Base-by-base conservation (phyloP, 2,888 invertebrate species). In the Lepetodrilus schrolli region DNA sequence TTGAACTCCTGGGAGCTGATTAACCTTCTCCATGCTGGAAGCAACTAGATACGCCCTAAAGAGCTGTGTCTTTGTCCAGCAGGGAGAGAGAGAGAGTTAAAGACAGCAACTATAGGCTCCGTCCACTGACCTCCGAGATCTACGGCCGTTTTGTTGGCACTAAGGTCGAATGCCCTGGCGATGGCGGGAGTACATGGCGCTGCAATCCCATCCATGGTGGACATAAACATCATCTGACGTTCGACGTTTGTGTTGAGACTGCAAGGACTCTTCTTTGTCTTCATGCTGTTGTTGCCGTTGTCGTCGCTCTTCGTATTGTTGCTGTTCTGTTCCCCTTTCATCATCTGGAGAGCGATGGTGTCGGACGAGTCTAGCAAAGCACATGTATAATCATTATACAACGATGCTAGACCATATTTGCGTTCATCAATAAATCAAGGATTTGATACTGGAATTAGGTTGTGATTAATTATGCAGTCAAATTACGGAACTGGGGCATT, bases 121-220 rank as follows among this genome's bases (percentile, higher is more conserved):
- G n/a, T n/a, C n/a, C n/a, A n/a, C n/a, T 13, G 78, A 86, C 86
- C 86, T 76, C 86, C 86, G 13, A 86, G 79, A 73, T 86, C 86
- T 20, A 82, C 80, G 4, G 81, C 81, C 8, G 78, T 80, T 47
- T 80, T 77, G 75, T 83, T 85, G 13, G 74, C 77, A n/a, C 74
- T 80, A 37, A 86, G 82, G 73, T 86, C 86, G 73, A 86, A 83
- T 0, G 84, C 83, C 37, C 70, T 74, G 26, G 82, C 76, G 1
- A 84, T 73, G n/a, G 73, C 78, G 1, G 78, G 78, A 0, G 84
- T 79, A 43, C 82, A 82, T 3, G 78, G 70, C 2, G 74, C 77
- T 0, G 84, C 80, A 38, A 86, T 77, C 17, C 83, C 81, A 36
- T 85, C 83, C 82, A 85, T 86, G 1, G 80, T 75, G 36, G 79